Base-by-base conservation (phyloP, 2,113 vertebrate species). In the Gila orcuttii region DNA sequence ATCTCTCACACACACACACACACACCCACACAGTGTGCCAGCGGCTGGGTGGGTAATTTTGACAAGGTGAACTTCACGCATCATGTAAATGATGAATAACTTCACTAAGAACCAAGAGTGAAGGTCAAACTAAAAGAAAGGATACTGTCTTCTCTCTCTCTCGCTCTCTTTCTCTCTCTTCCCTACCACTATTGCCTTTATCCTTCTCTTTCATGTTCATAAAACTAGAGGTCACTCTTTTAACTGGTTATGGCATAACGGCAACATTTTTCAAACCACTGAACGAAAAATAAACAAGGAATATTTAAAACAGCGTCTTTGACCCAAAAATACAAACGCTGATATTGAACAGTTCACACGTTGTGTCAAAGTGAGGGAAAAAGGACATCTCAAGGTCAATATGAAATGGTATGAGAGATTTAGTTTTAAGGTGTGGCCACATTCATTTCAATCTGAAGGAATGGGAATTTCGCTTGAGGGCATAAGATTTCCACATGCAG, bases 41-140 rank as follows among this genome's bases (percentile, higher is more conserved):
- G 73, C 59, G 85, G 57, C 89, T 88, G 68, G 88, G 87, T 55
- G 85, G 91, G 88, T 87, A 89, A 86, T 86, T 91, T 84, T 93
- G 93, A 94, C 92, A 93, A 91, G 93, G 91, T 93, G 93, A 95
- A 94, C 93, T 93, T 95, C 92, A 94, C 88, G 93, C 94, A 93
- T 94, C 91, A 91, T 28, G 84, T 90, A 77, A 87, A 91, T 93
- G 92, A 93, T 91, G 89, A 92, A 93, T 93, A 92, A 92, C 89
- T 90, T 82, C n/a, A 79, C 39, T 36, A 66, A 57, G 79, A 77
- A 66, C 55, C 39, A 78, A 66, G 33, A 42, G 55, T 68, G 76
- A 77, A 68, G 85, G 84, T 86, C 66, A 82, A 79, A 82, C 52
- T 69, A 17, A n/a, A 11, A 82, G 79, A 81, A 69, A 36, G 45